Conservation (phyloP, 2,888 invertebrate genomes). For the Agrilus mali region DNA sequence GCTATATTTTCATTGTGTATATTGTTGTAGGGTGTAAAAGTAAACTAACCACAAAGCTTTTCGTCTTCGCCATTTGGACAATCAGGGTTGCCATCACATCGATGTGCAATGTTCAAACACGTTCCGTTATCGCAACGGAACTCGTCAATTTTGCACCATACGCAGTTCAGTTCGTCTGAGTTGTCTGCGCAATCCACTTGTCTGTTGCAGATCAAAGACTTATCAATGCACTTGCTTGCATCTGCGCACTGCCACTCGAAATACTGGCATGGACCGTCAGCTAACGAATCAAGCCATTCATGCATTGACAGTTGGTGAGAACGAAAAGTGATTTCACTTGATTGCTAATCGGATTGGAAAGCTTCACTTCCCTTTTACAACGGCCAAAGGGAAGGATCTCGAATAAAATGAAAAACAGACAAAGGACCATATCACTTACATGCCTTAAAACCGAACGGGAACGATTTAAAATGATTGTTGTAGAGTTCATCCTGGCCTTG, state of each 20-base stretch:
- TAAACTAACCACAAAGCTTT: constrained; percentile 36
- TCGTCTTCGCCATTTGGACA: constrained; percentile 48
- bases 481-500: too few species aligned
- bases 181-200: constrained; percentile 65
- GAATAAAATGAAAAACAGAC: too few species aligned
- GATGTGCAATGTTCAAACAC: constrained; percentile 36
- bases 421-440: too few species aligned
- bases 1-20: too few species aligned
- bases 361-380: too few species aligned
- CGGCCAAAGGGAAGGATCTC: too few species aligned
- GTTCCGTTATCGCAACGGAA: constrained; percentile 44
- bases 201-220: constrained; percentile 38
- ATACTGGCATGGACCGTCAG: constrained; percentile 25
- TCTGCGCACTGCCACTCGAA: constrained; percentile 43
- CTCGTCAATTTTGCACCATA: constrained; percentile 39
- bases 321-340: too few species aligned
- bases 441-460: too few species aligned
- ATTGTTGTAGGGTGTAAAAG: too few species aligned
- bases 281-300: constrained; percentile 12
- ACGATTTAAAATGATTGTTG: too few species aligned
- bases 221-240: constrained; percentile 38
- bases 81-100: constrained; percentile 39
- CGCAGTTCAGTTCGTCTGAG: constrained; percentile 68
- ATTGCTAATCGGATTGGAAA: too few species aligned
- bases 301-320: constrained; percentile 1